A percentile compares a stretch with the other conserved stretches of the same genome.
Conservation (phyloP, 2,888 invertebrate species). For the Mythimna loreyi region DNA sequence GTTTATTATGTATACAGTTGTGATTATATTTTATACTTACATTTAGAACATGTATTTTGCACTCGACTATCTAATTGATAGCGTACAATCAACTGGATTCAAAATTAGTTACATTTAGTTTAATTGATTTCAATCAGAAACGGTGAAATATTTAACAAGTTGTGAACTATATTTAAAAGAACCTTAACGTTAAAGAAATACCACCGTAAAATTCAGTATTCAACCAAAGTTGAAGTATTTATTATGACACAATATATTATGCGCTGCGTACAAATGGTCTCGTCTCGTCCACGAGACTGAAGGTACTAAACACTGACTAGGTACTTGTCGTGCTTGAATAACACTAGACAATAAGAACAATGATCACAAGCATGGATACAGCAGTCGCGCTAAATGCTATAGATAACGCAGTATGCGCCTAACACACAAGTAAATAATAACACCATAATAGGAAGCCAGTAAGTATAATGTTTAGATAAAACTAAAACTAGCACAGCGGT, state of each 20-base stretch:
- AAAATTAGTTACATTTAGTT: background rate
- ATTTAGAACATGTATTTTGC: conserved; percentile 4
- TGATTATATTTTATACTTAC: background rate
- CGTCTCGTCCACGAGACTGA: background rate
- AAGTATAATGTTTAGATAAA: background rate
- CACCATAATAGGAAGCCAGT: background rate
- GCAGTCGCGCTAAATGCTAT: background rate
- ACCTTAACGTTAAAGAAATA: conserved; percentile 4
- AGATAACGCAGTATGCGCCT: background rate
- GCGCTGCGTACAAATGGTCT: conserved; percentile 46
- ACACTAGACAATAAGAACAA: background rate
- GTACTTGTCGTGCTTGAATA: background rate
- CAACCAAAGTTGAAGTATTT: conserved; percentile 59
- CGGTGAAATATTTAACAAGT: background rate
- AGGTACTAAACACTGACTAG: conserved; percentile 52
- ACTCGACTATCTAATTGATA: background rate
- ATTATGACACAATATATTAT: conserved; percentile 53
- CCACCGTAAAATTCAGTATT: conserved; percentile 13
- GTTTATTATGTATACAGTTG: too few relatives aligned
- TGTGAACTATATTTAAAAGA: background rate
- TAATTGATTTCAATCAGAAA: background rate
- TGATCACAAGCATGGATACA: background rate
- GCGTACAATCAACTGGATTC: too few relatives aligned
- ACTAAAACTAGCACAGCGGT: conserved; percentile 11
- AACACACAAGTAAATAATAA: background rate